phyloP scores from a whole-genome alignment of 2,888 invertebrate genomes.

The Xylota sylvarum region DNA sequence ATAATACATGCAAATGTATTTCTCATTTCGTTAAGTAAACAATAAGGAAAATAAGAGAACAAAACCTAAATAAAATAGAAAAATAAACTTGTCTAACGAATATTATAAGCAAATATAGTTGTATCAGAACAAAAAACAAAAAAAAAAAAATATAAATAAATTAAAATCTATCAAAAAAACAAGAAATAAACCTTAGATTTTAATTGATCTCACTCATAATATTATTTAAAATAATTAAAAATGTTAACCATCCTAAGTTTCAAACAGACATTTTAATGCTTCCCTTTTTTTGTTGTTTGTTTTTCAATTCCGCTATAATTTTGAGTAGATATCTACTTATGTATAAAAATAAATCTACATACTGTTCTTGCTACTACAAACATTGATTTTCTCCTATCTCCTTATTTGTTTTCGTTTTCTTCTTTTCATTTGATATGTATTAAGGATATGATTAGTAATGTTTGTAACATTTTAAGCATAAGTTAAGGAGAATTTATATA shows the following conservation, averaged over 20 bases:
- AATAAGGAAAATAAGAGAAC: conserved; percentile 35
- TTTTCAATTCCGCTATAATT: conserved; percentile 21
- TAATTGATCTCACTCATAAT: conserved; percentile 74
- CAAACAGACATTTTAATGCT: not conserved
- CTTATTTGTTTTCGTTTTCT: conserved; percentile 49
- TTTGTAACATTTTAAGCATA: conserved; percentile 66
- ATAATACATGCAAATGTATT: conserved; percentile 5
- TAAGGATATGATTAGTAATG: conserved; percentile 41
- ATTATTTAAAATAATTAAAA: conserved; percentile 47
- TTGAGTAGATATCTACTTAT: conserved; percentile 40
- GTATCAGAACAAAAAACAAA: conserved; percentile 24
- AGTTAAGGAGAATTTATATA: conserved; percentile 76
- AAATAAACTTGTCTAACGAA: conserved; percentile 36
- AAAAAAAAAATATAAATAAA: conserved; percentile 19
- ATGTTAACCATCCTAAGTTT: conserved; percentile 37
- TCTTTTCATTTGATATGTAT: conserved; percentile 42
- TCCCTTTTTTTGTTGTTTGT: conserved; percentile 4
- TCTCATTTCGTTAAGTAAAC: conserved; percentile 20
- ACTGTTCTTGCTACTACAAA: conserved; percentile 20
- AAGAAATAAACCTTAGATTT: conserved; percentile 53
- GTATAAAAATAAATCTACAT: conserved; percentile 34
- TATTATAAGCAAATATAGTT: conserved; percentile 41
- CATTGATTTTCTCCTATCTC: conserved; percentile 1
- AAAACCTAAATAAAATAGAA: conserved; percentile 6
- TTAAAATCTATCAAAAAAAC: conserved; percentile 25